Base-by-base conservation (phyloP, 64 coral and sea anemone species). In the Dendrophyllia cribrosa region DNA sequence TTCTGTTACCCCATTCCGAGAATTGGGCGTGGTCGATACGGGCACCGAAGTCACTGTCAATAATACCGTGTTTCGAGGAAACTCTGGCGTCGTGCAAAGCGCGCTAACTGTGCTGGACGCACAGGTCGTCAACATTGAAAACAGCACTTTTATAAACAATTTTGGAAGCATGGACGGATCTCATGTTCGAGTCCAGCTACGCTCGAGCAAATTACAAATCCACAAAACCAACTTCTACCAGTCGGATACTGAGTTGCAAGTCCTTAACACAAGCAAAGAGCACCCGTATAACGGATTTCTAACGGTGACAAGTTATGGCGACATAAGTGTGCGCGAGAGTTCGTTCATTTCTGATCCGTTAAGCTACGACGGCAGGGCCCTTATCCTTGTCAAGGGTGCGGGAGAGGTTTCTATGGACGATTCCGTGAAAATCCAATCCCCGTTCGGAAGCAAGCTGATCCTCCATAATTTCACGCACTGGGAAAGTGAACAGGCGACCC, bases 81-180 rank as follows among this genome's bases (percentile, higher is more conserved):
- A 84, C 11, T 50, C 61, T 21, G 80, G 60, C 3, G 60, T 84
- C 17, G 8, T 59, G 2, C 3, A 66, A 23, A 84, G 60, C 44
- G 4, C 80, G 9, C 60, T 84, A 9, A 51, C 60, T 23, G 21
- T 84, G 11, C 2, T 4, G 44, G 62, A 49, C 19, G 43, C 20
- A 3, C 6, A 63, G 3, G 0, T 5, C 19, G 51, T 76, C 14
- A 23, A 11, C 1, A 82, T 91, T 9, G 26, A 56, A 47, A 22
- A 91, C 16, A 58, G 88, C 19, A 16, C 4, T 59, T 91, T 91
- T 56, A 53, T 7, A 25, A 59, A 81, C 63, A 91, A 91, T 65
- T 91, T 91, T 73, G 88, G 88, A 8, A 14, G 53, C 4, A 3
- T 15, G 6, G 62, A 80, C 34, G 79, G 88, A 1, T 91, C 88